A percentile compares a stretch with the other conserved stretches of the same genome.
phyloP scores from a whole-genome alignment of 1,140 invertebrate species.

The Helicorthomorpha holstii region DNA sequence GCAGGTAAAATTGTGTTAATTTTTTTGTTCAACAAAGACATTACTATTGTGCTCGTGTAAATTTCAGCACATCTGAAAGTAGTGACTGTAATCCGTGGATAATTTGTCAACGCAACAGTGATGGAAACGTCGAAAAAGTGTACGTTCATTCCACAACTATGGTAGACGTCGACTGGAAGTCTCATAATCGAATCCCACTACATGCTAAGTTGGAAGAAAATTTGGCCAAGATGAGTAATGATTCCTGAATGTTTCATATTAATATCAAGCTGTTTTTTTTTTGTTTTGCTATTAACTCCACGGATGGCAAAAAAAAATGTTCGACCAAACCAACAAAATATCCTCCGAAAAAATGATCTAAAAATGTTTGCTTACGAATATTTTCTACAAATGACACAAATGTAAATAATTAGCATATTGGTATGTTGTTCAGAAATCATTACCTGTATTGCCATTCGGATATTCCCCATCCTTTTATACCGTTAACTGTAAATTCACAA shows the following conservation, averaged over 20 bases:
- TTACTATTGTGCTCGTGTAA: not conserved
- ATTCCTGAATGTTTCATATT: too few species aligned
- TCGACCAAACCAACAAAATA: not conserved
- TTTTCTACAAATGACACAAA: not conserved
- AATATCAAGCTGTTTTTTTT: not conserved
- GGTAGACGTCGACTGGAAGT: not conserved
- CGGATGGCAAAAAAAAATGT: not conserved
- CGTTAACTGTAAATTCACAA: conserved; percentile 41
- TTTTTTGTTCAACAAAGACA: not conserved
- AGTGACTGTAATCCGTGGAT: not conserved
- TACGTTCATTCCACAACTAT: not conserved
- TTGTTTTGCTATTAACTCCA: not conserved
- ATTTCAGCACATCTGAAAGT: not conserved
- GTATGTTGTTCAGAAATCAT: not conserved
- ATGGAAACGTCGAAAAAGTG: too few species aligned
- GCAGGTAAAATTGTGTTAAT: not conserved
- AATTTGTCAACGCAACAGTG: too few species aligned
- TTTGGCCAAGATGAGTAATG: too few species aligned
- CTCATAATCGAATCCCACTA: not conserved
- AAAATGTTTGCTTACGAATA: not conserved
- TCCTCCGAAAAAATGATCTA: not conserved
- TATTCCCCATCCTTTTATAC: conserved; percentile 41
- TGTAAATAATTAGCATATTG: not conserved
- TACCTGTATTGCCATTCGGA: conserved; percentile 46
- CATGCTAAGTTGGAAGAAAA: too few species aligned